phyloP scores from a whole-genome alignment of 2,888 invertebrate genomes.

The Drosophila histrio region DNA sequence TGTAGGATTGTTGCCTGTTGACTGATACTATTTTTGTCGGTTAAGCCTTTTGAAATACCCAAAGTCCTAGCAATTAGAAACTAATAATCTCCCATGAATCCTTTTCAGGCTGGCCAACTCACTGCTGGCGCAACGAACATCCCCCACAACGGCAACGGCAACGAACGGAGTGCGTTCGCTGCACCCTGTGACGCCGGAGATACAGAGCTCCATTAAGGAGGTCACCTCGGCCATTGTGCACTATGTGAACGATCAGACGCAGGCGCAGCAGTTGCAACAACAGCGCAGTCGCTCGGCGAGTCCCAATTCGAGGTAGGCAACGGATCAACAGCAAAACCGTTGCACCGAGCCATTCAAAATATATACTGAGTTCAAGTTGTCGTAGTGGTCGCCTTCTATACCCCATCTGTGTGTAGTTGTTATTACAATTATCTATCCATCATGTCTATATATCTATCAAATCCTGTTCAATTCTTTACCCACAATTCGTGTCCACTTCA shows the following conservation, averaged over 20 bases:
- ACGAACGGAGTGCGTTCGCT: constrained; percentile 55
- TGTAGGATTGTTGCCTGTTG: not conserved
- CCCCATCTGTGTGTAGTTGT: constrained; percentile 33
- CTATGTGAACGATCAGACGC: constrained; percentile 91
- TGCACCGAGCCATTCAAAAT: not conserved
- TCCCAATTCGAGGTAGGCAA: constrained; percentile 84
- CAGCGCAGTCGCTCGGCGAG: constrained; percentile 84
- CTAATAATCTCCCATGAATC: not conserved
- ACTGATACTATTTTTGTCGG: too few species aligned
- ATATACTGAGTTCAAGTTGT: constrained; percentile 24
- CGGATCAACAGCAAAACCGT: constrained; percentile 14
- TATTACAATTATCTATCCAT: constrained; percentile 8
- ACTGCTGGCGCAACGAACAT: constrained; percentile 85
- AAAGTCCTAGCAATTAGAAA: too few species aligned
- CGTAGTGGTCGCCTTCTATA: constrained; percentile 30
- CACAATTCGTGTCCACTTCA: constrained; percentile 1
- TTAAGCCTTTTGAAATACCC: too few species aligned
- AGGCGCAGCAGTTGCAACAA: constrained; percentile 82
- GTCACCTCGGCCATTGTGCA: constrained; percentile 97
- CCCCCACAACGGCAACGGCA: constrained; percentile 53
- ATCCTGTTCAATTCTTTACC: constrained; percentile 6
- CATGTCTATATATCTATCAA: not conserved
- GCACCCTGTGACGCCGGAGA: constrained; percentile 86
- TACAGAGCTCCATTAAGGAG: constrained; percentile 94
- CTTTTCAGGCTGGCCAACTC: constrained; percentile 88